These are phyloP conservation scores for Abrostola tripartita DNA, from an alignment of 2,888 invertebrate species.

Conservation along the genomic window DNA sequence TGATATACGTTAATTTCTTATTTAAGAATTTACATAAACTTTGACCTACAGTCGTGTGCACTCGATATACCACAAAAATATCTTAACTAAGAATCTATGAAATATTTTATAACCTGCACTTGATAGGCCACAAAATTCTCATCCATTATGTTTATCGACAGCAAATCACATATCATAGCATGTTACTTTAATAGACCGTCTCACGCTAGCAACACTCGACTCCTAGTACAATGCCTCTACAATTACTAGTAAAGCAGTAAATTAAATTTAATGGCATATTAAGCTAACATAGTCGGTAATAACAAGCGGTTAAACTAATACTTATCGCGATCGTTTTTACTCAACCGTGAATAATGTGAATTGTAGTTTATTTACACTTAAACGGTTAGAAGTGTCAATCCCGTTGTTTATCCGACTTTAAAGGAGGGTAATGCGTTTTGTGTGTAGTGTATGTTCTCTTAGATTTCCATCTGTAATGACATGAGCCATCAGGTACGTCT, in stretches of 20 bases:
- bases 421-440: constrained; percentile 44
- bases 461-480: constrained; percentile 17
- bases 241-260: constrained; percentile 8
- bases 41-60: too few relatives aligned
- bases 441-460: constrained; percentile 4
- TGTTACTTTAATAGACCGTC: too few relatives aligned
- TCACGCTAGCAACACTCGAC: too few relatives aligned
- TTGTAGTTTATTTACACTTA: constrained; percentile 28
- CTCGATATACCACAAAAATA: too few relatives aligned
- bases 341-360: constrained; percentile 5
- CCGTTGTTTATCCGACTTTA: constrained; percentile 33
- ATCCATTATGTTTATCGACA: too few relatives aligned
- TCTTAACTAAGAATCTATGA: too few relatives aligned
- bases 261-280: constrained; percentile 22
- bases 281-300: constrained; percentile 10
- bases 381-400: constrained; percentile 25
- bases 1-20: too few relatives aligned
- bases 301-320: constrained; percentile 11
- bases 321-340: constrained; percentile 11
- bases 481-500: neutral
- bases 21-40: too few relatives aligned
- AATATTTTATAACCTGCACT: too few relatives aligned
- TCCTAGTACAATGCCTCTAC: too few relatives aligned
- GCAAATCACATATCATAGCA: too few relatives aligned
- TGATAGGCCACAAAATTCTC: too few relatives aligned